These are phyloP conservation scores for Apamea sordens DNA, from an alignment of 2,888 invertebrate species.

Conservation along the genomic window DNA sequence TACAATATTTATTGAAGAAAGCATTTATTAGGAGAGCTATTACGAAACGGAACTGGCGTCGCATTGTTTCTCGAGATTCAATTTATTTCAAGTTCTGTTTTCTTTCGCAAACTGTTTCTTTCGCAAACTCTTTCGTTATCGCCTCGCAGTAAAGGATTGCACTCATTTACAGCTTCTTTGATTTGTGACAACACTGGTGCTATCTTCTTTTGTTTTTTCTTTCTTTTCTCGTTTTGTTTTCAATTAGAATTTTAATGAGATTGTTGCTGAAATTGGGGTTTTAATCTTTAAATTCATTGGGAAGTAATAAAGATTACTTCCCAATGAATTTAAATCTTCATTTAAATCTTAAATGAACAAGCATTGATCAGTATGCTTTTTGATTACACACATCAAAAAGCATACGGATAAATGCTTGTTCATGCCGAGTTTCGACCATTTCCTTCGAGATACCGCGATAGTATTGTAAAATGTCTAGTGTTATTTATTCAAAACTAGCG, in stretches of 20 bases:
- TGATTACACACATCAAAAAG: too few relatives aligned
- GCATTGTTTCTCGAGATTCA: slow-evolving; percentile 45
- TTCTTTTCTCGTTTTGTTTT: slow-evolving; percentile 20
- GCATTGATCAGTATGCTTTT: neutral
- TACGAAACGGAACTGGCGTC: slow-evolving; percentile 15
- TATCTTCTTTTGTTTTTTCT: slow-evolving; percentile 35
- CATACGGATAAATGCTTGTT: too few relatives aligned
- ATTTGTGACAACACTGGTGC: slow-evolving; percentile 40
- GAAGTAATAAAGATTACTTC: too few relatives aligned
- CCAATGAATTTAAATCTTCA: too few relatives aligned
- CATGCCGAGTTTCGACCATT: neutral
- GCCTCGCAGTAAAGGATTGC: slow-evolving; percentile 45
- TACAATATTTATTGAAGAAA: slow-evolving; percentile 22
- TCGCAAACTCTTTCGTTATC: slow-evolving; percentile 55
- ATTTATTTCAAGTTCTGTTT: slow-evolving; percentile 53
- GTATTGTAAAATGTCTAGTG: neutral
- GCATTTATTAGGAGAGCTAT: slow-evolving; percentile 22
- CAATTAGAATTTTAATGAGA: slow-evolving; percentile 49
- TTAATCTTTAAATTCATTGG: neutral
- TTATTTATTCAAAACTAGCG: neutral
- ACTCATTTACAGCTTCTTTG: slow-evolving; percentile 48
- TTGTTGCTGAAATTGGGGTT: slow-evolving; percentile 15
- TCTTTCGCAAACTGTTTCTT: slow-evolving; percentile 43
- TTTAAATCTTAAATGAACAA: neutral
- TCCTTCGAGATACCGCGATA: neutral